Conservation (phyloP, 2,113 vertebrate genomes). For the Leucoraja erinaceus region DNA sequence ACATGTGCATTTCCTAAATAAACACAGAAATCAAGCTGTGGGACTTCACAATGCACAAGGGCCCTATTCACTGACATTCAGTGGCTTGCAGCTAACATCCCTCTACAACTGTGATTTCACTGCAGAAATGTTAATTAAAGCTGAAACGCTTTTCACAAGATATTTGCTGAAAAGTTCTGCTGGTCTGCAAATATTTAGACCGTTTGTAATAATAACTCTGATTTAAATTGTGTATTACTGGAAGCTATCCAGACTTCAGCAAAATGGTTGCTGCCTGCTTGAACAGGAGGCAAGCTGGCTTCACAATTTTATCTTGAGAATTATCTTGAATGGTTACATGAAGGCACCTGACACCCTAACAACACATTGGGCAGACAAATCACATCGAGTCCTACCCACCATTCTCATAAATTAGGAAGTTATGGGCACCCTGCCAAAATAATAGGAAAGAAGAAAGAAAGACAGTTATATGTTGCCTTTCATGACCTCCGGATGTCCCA, state of each 20-base stretch:
- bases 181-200: constrained; percentile 14
- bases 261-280: neutral
- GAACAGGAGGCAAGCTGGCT: neutral
- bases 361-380: neutral
- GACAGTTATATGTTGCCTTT: neutral
- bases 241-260: neutral
- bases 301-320: neutral
- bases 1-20: constrained; percentile 10
- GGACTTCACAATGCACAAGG: constrained; percentile 18
- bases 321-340: neutral
- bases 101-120: constrained; percentile 31
- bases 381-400: neutral
- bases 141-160: constrained; percentile 30
- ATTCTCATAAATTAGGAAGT: neutral
- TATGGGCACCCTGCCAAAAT: neutral
- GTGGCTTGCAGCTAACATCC: constrained; percentile 21
- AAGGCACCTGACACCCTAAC: neutral
- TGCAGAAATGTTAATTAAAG: constrained; percentile 33
- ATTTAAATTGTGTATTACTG: constrained; percentile 21
- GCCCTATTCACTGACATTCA: constrained; percentile 27
- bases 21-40: constrained; percentile 30
- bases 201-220: neutral
- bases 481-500: neutral
- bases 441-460: neutral
- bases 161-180: neutral